phyloP scores from a whole-genome alignment of 2,888 invertebrate species.

The Deroplatys truncata region DNA sequence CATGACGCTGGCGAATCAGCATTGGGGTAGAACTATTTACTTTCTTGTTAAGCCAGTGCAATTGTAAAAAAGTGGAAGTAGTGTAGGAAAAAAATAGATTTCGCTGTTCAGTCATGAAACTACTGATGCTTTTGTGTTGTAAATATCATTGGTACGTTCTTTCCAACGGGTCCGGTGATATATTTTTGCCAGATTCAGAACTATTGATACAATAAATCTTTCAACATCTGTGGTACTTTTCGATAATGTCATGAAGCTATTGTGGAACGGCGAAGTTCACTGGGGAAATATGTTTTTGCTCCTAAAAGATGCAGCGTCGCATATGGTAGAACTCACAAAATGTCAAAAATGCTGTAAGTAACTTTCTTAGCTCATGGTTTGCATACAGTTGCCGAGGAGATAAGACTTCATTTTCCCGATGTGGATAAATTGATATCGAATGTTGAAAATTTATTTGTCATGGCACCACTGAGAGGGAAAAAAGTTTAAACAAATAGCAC shows the following conservation, averaged over 20 bases:
- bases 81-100: not conserved
- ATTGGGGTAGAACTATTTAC: not conserved
- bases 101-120: not conserved
- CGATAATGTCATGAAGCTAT: not conserved
- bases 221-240: not conserved
- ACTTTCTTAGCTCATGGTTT: slow-evolving; percentile 38
- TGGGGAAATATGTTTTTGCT: slow-evolving; percentile 30
- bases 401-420: slow-evolving; percentile 33
- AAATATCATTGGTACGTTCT: not conserved
- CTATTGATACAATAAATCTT: not conserved
- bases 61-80: not conserved
- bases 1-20: not conserved
- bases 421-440: slow-evolving; percentile 35
- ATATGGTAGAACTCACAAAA: slow-evolving; percentile 35
- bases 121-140: not conserved
- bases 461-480: slow-evolving; percentile 31
- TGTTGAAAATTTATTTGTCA: slow-evolving; percentile 37
- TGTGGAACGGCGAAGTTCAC: not conserved
- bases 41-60: not conserved
- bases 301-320: slow-evolving; percentile 33
- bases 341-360: slow-evolving; percentile 35
- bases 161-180: not conserved
- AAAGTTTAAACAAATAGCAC: slow-evolving; percentile 34
- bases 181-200: not conserved
- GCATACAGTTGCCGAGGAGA: slow-evolving; percentile 35